phyloP scores from a whole-genome alignment of 2,113 vertebrate species.

The Heterochromis multidens region DNA sequence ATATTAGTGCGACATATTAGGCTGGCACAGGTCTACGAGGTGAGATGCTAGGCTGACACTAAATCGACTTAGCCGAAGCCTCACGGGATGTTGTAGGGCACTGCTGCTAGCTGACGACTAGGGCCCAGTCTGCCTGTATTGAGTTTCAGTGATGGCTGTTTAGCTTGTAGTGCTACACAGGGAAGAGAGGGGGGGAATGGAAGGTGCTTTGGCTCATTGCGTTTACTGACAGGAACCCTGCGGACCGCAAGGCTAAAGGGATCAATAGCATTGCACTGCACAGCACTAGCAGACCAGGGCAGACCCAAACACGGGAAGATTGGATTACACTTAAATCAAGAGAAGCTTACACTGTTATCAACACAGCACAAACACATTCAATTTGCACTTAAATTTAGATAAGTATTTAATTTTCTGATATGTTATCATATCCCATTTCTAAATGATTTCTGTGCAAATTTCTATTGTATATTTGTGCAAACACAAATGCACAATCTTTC shows the following conservation, averaged over 20 bases:
- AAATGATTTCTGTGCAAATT: not conserved
- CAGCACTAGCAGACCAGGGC: constrained; percentile 37
- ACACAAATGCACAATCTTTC: not conserved
- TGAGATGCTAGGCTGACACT: constrained; percentile 69
- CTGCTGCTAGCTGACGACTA: constrained; percentile 41
- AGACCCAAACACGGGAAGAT: constrained; percentile 64
- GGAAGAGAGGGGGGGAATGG: constrained; percentile 36
- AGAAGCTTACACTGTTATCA: constrained; percentile 11
- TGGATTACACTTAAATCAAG: constrained; percentile 59
- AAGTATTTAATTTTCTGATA: constrained; percentile 13
- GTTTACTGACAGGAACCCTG: constrained; percentile 72
- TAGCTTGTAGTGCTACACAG: constrained; percentile 59
- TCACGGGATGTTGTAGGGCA: constrained; percentile 58
- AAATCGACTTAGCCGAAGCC: constrained; percentile 73
- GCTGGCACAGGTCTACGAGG: constrained; percentile 69
- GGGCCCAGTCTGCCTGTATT: constrained; percentile 57
- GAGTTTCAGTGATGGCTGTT: constrained; percentile 71
- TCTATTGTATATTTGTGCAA: not conserved
- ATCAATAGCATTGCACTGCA: constrained; percentile 68
- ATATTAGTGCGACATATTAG: constrained; percentile 78
- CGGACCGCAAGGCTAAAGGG: constrained; percentile 58
- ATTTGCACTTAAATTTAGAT: constrained; percentile 12
- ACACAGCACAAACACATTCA: constrained; percentile 21
- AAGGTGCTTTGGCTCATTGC: constrained; percentile 57
- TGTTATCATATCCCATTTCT: not conserved